Base-by-base conservation (phyloP, 2,888 invertebrate genomes). In the Dendrolimus houi region DNA sequence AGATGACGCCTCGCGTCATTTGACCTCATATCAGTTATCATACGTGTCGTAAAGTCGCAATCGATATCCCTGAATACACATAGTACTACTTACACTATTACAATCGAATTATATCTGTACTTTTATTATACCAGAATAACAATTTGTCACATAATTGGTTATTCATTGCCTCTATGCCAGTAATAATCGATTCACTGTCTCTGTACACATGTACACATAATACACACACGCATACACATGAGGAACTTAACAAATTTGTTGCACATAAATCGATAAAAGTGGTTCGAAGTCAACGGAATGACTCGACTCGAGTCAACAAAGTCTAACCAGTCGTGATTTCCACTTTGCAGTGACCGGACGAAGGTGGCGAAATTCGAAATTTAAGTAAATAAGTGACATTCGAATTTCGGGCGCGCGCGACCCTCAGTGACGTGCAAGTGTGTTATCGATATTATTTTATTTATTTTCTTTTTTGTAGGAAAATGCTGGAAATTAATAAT, bases 401-500 rank as follows among this genome's bases (percentile, higher is more conserved):
- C 69, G 67, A 69, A 71, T 72, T 69, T 70, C 64, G 60, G 70
- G 67, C 67, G 68, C 67, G 68, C 67, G 64, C 55, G 68, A 71
- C 70, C 65, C 67, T 71, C 74, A 84, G 87, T 88, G 86, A 72
- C 80, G 88, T 88, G 87, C 73, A 65, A 81, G 84, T 85, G 83
- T 71, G 69, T 75, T 75, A 64, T 79, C 72, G 72, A 74, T 80
- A 69, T 73, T 70, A 69, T 77, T 82, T 84, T 79, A 79, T 75
- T 79, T 83, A 75, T 84, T 87, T 87, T 87, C 83, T 87, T 85
- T 88, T 87, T 88, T 85, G 85, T 90, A 90, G 90, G 90, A 88
- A 85, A 89, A 85, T 80, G 88, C 87, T 84, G 89, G 89, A 89
- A 87, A 86, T 87, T 83, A 86, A 85, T 88, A 89, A 87, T 85